Evolutionary conservation across 1,140 invertebrate species (phyloP).

Genomic region (Bombus soroeensis): DNA sequence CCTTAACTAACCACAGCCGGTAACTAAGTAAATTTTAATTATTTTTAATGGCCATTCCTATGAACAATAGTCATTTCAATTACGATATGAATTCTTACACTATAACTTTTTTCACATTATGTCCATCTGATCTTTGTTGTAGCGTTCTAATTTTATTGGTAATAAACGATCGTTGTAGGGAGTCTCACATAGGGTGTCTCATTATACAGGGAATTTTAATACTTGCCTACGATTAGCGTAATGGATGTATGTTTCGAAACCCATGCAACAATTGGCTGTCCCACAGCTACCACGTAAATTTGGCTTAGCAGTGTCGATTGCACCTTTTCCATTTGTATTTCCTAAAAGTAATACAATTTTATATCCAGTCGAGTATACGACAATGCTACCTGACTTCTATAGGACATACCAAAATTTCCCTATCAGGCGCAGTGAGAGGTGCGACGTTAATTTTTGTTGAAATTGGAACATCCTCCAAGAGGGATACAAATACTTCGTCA

Average conservation of each 20-base stretch:
- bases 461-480: conserved; percentile 57
- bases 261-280: conserved; percentile 78
- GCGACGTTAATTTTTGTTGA: conserved; percentile 71
- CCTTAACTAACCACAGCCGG: neutral
- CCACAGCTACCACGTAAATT: conserved; percentile 73
- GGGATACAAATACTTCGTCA: conserved; percentile 73
- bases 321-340: conserved; percentile 75
- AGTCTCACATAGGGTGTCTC: neutral
- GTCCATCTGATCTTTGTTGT: too few species aligned
- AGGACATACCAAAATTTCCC: conserved; percentile 82
- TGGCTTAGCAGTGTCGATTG: conserved; percentile 75
- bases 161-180: neutral
- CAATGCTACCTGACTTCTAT: neutral
- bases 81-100: neutral
- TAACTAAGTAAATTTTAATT: neutral
- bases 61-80: neutral
- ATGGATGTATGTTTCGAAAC: conserved; percentile 76
- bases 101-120: neutral
- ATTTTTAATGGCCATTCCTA: neutral
- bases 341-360: conserved; percentile 58
- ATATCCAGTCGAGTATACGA: neutral
- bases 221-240: conserved; percentile 75
- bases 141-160: neutral
- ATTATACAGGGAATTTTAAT: neutral
- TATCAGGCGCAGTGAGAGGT: conserved; percentile 82